Evolutionary conservation across 1,140 invertebrate genomes (phyloP), one percentile per base, ranked within the genome.

Genomic region (Drosophila sturtevanti): DNA sequence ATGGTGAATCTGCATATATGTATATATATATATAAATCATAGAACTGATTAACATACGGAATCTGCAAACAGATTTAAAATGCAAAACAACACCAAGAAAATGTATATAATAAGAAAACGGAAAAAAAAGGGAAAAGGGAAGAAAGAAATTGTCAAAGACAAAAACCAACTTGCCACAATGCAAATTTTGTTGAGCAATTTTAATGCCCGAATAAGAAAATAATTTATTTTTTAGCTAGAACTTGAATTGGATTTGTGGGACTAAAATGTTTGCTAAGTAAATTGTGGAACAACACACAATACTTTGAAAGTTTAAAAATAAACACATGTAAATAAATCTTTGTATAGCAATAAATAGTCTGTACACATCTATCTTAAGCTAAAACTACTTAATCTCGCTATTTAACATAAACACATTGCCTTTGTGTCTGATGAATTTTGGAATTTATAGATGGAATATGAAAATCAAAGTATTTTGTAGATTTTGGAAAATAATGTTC

Each of bases 21-120:
- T n/a, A n/a, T n/a, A n/a, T n/a, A n/a, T 56, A 74, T 16, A 35
- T 61, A 74, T 68, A 68, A 75, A 63, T 76, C 72, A 76, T 37
- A 52, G 38, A 63, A 41, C 72, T 76, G 72, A 76, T 76, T 68
- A 76, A 68, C 72, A 68, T 69, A 56, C 21, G 1, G 21, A 68
- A 63, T 52, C 35, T 60, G 73, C 9, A 16, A 34, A 11, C 44
- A 38, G 22, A 35, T 76, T 54, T 55, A 55, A 69, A 76, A 56
- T 60, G 60, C 71, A 27, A 63, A 59, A 38, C 22, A 63, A 48
- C 41, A 48, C 41, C 41, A 48, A 48, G 41, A 21, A 48, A 48
- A 48, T 35, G 11, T 12, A 35, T 48, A 48, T 21, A 18, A 21
- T 9, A 18, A 21, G 9, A 48, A 21, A 48, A 38, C 4, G 12